Conservation (phyloP, 2,888 invertebrate species). For the Lasioglossum pauxillum region DNA sequence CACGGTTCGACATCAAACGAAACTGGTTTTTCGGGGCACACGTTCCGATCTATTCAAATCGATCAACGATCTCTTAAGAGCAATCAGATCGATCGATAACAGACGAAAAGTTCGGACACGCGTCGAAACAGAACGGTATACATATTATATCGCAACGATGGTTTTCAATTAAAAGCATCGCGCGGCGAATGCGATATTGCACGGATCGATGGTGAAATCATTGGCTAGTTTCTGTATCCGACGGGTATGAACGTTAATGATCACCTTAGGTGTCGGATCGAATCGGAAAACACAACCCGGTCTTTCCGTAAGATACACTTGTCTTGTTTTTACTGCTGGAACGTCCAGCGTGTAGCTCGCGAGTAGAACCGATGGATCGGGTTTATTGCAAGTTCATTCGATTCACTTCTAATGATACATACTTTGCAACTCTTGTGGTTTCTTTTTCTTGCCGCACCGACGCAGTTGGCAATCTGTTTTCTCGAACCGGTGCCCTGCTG, state of each 20-base stretch:
- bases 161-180: neutral
- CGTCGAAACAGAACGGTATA: neutral
- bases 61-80: conserved; percentile 10
- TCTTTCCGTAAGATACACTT: conserved; percentile 19
- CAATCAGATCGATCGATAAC: neutral
- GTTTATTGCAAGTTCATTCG: conserved; percentile 7
- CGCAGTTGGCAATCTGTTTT: neutral
- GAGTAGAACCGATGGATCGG: neutral
- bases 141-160: neutral
- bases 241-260: conserved; percentile 24
- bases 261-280: conserved; percentile 40
- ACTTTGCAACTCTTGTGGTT: neutral
- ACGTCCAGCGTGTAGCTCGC: neutral
- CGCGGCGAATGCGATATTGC: neutral
- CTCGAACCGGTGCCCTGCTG: neutral
- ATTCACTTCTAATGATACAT: conserved; percentile 2
- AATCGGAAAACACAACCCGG: conserved; percentile 33
- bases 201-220: conserved; percentile 13
- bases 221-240: conserved; percentile 8
- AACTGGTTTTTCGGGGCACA: conserved; percentile 51
- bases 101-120: neutral
- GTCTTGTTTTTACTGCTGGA: neutral
- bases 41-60: neutral
- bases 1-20: conserved; percentile 6
- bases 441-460: neutral